Conservation (phyloP, 1,140 invertebrate species). For the Apocrypta bakeri region DNA sequence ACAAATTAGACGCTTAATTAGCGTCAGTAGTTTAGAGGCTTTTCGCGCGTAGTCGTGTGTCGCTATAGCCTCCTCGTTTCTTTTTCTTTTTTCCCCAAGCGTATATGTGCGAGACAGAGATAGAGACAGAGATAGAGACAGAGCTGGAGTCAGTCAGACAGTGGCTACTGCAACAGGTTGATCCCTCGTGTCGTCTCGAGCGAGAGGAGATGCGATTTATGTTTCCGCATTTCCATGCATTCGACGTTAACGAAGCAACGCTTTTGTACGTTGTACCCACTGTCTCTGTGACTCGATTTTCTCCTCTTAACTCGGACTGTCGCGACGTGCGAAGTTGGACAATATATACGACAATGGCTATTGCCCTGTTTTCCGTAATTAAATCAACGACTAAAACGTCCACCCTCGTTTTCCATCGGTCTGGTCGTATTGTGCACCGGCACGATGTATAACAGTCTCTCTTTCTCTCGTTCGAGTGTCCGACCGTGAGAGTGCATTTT, state of each 20-base stretch:
- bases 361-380: too few species aligned
- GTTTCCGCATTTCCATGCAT: slow-evolving; percentile 40
- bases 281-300: neutral
- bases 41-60: neutral
- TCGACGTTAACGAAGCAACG: slow-evolving; percentile 28
- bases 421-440: neutral
- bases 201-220: slow-evolving; percentile 41
- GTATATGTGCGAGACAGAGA: too few species aligned
- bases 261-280: slow-evolving; percentile 18
- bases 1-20: slow-evolving; percentile 52
- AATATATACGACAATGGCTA: too few species aligned
- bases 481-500: slow-evolving; percentile 15
- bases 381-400: too few species aligned
- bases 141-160: neutral
- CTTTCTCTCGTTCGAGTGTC: neutral
- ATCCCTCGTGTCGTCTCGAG: neutral
- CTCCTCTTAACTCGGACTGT: neutral
- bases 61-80: neutral
- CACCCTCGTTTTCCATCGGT: neutral
- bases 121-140: neutral
- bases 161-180: slow-evolving; percentile 33
- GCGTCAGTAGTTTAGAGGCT: neutral
- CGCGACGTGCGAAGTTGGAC: too few species aligned
- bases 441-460: neutral
- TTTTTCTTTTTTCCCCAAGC: too few species aligned